Evolutionary conservation across 1,140 invertebrate species (phyloP), one percentile per base, ranked within the genome.

Genomic region (Hirudo medicinalis): DNA sequence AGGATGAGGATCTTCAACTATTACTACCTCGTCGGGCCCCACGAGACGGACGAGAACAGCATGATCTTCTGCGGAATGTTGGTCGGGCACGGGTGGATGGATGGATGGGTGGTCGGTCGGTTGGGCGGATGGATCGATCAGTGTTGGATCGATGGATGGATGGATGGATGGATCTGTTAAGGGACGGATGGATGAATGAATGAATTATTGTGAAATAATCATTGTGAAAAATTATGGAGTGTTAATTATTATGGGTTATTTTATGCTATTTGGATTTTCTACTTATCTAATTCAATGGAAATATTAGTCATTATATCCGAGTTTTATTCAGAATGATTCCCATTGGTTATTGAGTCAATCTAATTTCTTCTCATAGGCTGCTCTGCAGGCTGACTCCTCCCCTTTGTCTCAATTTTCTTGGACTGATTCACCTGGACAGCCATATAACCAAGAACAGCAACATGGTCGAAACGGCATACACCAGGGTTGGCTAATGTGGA

Each of bases 11-110:
- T 99, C 13, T 86, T 99, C 43, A 97, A 98, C 84, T 88, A 96
- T 74, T 99, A 98, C 83, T 97, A 98, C 79, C 83, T 99, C 75
- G 94, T 95, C 11, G 89, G 93, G 0, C 89, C 96, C 81, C 95
- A 99, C 83, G 91, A 96, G 83, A 99, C 96, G 0, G 96, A 98
- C 80, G 95, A 98, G 80, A 95, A 98, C 83, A 97, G 92, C 80
- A 86, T 99, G 66, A 94, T 99, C 77, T 99, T 99, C 82, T 94
- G 91, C 78, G 95, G 95, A 71, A 88, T 88, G 88, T 88, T 82
- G 84, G 85, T 84, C 27, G 5, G 20, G 25, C 2, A 25, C 9
- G 43, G 13, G 11, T 49, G 43, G 43, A 49, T 49, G 43, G 43
- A 49, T 49, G 43, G 13, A 49, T 49, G 43, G 43, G 11, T 13